Percentiles rank a stretch among this genome's conserved stretches.
These are phyloP conservation scores for Rhodeus uyekii DNA, from an alignment of 2,797 vertebrate species.

Conservation along the genomic window DNA sequence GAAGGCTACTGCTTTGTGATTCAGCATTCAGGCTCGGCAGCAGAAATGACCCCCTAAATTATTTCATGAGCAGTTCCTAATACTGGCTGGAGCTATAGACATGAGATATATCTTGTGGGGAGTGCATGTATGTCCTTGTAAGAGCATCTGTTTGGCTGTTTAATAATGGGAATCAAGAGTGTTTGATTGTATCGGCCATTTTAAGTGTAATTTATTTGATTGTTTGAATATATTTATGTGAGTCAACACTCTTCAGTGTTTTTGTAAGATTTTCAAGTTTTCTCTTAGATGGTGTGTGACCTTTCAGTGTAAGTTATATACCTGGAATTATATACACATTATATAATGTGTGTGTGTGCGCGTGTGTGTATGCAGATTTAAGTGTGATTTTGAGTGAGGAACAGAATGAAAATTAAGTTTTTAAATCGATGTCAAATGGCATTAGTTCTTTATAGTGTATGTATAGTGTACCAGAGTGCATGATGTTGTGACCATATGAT, in stretches of 20 bases:
- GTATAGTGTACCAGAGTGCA: too few relatives aligned
- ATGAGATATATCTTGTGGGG: background rate
- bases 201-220: background rate
- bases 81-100: background rate
- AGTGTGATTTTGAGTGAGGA: too few relatives aligned
- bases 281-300: background rate
- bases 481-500: too few relatives aligned
- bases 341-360: background rate
- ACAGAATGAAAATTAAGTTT: too few relatives aligned
- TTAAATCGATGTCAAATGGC: too few relatives aligned
- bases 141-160: slow-evolving; percentile 15
- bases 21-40: slow-evolving; percentile 17
- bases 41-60: slow-evolving; percentile 24
- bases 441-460: too few relatives aligned
- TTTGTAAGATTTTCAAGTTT: slow-evolving; percentile 5
- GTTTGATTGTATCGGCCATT: background rate
- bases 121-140: background rate
- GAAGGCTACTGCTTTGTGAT: slow-evolving; percentile 13
- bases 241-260: slow-evolving; percentile 16
- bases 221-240: background rate
- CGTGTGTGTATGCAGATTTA: background rate
- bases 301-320: background rate
- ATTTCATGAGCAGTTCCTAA: slow-evolving; percentile 15
- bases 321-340: background rate
- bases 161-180: background rate